These are phyloP conservation scores for Lutjanus campechanus DNA, from an alignment of 2,797 vertebrate species.

Conservation along the genomic window DNA sequence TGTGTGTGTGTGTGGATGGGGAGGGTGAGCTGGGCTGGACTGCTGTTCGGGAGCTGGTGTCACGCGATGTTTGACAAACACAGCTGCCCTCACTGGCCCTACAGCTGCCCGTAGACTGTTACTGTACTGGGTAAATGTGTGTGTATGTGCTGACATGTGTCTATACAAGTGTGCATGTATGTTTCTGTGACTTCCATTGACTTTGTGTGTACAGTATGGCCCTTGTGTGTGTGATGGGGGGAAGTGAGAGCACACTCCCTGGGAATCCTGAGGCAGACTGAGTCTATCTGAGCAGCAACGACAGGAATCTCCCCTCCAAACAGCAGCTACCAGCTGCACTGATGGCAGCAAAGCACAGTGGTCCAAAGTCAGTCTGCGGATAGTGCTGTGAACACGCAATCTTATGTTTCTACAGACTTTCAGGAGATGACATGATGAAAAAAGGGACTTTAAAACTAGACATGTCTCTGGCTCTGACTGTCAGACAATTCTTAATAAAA, in stretches of 20 bases:
- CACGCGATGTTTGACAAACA: conserved; percentile 88
- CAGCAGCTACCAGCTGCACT: conserved; percentile 38
- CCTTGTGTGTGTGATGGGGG: conserved; percentile 12
- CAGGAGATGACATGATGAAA: neutral
- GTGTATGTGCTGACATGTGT: conserved; percentile 11
- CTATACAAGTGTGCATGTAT: conserved; percentile 4
- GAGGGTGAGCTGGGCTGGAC: conserved; percentile 73
- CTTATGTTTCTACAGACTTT: neutral
- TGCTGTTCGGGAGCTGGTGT: conserved; percentile 80
- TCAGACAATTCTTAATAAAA: neutral
- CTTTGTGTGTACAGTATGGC: conserved; percentile 26
- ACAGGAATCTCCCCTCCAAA: conserved; percentile 17
- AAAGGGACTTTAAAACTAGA: neutral
- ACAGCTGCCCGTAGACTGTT: conserved; percentile 65
- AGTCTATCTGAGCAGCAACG: conserved; percentile 34
- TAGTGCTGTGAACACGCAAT: conserved; percentile 3
- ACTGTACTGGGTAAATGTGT: conserved; percentile 54
- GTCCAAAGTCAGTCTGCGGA: neutral
- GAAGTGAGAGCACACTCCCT: conserved; percentile 8
- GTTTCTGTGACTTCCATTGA: conserved; percentile 31
- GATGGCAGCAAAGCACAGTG: conserved; percentile 12
- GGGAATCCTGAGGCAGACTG: conserved; percentile 43
- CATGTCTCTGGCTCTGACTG: neutral
- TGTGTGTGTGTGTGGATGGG: conserved; percentile 49
- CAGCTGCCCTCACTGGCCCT: conserved; percentile 81